These are phyloP conservation scores for Leucoptera coffeella DNA, from an alignment of 2,888 invertebrate species.

Conservation along the genomic window DNA sequence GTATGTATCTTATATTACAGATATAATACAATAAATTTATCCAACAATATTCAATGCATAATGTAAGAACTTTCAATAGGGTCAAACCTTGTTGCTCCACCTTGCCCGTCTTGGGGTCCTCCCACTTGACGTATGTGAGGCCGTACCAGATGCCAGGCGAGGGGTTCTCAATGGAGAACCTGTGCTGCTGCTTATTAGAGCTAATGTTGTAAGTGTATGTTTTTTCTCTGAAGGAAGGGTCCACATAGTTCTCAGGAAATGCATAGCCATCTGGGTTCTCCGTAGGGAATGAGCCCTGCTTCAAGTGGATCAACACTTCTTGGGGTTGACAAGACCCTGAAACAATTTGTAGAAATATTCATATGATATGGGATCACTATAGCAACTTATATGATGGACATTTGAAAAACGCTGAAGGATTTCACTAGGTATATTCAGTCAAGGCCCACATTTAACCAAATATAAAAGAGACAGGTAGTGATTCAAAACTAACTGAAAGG, in stretches of 20 bases:
- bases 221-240: constrained; percentile 29
- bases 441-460: no score
- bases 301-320: constrained; percentile 65
- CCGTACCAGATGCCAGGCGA: constrained; percentile 75
- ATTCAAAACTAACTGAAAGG: no score
- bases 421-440: no score
- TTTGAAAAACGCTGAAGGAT: no score
- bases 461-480: no score
- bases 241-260: constrained; percentile 62
- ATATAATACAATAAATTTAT: no score
- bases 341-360: no score
- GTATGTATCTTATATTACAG: no score
- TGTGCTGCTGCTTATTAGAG: constrained; percentile 56
- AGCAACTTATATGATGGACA: no score
- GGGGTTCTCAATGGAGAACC: constrained; percentile 59
- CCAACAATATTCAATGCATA: no score
- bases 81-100: constrained; percentile 78
- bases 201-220: constrained; percentile 53
- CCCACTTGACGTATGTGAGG: constrained; percentile 70
- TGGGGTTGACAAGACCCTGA: constrained; percentile 54
- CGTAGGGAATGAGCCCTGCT: constrained; percentile 77
- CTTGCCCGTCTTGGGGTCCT: constrained; percentile 63
- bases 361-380: no score
- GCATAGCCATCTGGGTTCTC: constrained; percentile 75
- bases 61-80: no score